Conservation (phyloP, 2,113 vertebrate genomes). For the Oceanites oceanicus region DNA sequence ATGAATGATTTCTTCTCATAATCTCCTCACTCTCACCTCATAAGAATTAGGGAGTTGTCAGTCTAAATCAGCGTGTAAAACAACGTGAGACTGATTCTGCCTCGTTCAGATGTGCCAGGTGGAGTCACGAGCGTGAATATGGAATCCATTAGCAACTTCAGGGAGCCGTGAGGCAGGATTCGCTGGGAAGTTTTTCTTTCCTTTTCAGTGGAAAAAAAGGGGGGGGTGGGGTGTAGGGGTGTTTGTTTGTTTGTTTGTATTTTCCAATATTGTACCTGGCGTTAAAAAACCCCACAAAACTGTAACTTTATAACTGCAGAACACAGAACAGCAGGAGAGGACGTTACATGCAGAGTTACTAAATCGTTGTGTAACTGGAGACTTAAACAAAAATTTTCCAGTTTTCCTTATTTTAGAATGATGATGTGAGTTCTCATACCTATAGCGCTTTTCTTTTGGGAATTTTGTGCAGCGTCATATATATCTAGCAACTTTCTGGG, state of each 20-base stretch:
- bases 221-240: rapidly evolving
- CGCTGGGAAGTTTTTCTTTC: not conserved
- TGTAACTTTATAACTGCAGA: not conserved
- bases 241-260: not conserved
- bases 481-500: not conserved
- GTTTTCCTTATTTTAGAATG: not conserved
- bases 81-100: not conserved
- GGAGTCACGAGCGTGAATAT: not conserved
- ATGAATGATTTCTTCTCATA: conserved; percentile 51
- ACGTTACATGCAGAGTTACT: rapidly evolving
- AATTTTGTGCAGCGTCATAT: not conserved
- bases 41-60: conserved; percentile 55
- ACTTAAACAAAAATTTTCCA: not conserved
- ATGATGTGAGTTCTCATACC: not conserved
- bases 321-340: not conserved
- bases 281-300: not conserved
- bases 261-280: not conserved
- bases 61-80: not conserved
- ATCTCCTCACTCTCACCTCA: conserved; percentile 57
- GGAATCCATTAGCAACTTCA: not conserved
- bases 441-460: not conserved
- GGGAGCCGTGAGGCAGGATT: not conserved
- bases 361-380: not conserved
- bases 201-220: not conserved
- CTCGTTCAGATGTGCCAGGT: not conserved